Conservation (phyloP, 1,140 invertebrate species). For the Nasonia vitripennis region DNA sequence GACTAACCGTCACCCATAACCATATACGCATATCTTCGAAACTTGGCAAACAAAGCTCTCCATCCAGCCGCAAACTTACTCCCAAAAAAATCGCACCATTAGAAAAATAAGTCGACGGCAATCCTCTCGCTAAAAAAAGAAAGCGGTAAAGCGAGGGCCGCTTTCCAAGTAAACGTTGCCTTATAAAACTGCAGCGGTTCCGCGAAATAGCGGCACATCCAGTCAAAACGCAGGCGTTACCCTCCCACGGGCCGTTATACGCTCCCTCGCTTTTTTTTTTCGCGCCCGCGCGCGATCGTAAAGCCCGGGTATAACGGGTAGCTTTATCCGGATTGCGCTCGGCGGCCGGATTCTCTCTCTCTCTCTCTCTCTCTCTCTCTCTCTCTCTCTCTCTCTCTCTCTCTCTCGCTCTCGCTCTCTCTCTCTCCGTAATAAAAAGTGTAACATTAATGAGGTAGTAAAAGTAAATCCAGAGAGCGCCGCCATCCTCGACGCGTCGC, state of each 20-base stretch:
- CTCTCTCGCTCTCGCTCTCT: conserved; percentile 43
- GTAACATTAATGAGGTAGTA: conserved; percentile 71
- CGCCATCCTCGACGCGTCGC: conserved; percentile 60
- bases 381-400: conserved; percentile 35
- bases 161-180: conserved; percentile 58
- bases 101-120: not conserved
- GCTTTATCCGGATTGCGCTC: conserved; percentile 61
- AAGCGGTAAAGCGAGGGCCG: conserved; percentile 46
- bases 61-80: not conserved
- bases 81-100: not conserved
- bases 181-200: conserved; percentile 58
- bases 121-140: not conserved
- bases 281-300: conserved; percentile 56
- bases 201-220: conserved; percentile 54
- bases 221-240: conserved; percentile 47
- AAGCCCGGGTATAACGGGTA: conserved; percentile 59
- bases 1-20: too few relatives aligned
- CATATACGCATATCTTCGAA: too few relatives aligned
- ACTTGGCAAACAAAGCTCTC: conserved; percentile 3
- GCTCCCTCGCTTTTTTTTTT: conserved; percentile 5
- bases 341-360: conserved; percentile 47
- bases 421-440: conserved; percentile 67
- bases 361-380: conserved; percentile 35
- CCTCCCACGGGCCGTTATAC: conserved; percentile 31
- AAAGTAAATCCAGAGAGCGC: conserved; percentile 67